Evolutionary conservation across 2,888 invertebrate species (phyloP).

Genomic region (Seira sanloemensis): DNA sequence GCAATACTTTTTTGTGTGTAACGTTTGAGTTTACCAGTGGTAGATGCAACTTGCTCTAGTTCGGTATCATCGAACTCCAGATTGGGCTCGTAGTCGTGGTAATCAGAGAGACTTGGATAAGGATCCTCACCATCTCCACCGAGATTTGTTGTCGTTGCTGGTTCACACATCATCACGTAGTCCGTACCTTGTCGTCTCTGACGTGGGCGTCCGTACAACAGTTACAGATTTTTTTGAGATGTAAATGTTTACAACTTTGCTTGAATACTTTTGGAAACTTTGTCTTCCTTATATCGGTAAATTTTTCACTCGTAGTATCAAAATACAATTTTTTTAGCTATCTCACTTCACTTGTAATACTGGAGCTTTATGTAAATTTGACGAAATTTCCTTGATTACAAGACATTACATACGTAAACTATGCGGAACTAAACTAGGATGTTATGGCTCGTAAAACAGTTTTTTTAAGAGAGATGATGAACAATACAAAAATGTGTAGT

Average conservation of each 20-base stretch:
- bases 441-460: neutral
- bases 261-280: neutral
- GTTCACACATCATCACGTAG: constrained; percentile 50
- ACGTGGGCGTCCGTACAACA: neutral
- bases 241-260: neutral
- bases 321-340: neutral
- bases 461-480: neutral
- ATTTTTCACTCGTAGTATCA: neutral
- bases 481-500: neutral
- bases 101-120: constrained; percentile 91
- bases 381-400: too few species aligned
- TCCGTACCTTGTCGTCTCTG: neutral
- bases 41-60: constrained; percentile 82
- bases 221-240: neutral
- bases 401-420: too few species aligned
- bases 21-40: constrained; percentile 79
- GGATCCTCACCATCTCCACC: constrained; percentile 53
- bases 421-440: neutral
- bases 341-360: neutral
- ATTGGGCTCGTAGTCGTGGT: constrained; percentile 95
- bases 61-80: constrained; percentile 98
- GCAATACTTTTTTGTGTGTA: neutral
- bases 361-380: neutral
- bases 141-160: constrained; percentile 38
- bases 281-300: neutral